Evolutionary conservation across 2,113 vertebrate species (phyloP).

Genomic region (Poecile atricapillus): DNA sequence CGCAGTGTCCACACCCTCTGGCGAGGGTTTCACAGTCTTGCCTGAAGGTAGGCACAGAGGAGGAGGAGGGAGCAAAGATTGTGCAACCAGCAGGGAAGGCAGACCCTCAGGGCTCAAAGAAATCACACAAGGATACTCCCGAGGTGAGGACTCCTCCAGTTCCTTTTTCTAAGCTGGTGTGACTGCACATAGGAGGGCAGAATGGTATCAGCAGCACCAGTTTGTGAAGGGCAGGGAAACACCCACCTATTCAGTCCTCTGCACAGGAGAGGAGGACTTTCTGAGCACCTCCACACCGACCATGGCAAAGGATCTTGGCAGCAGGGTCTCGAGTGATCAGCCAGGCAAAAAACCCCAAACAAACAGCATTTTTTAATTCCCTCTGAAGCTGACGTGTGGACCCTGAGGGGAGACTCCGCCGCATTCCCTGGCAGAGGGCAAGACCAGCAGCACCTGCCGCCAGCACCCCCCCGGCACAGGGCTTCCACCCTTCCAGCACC

Average conservation of each 20-base stretch:
- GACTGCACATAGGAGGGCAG: neutral
- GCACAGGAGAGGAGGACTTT: neutral
- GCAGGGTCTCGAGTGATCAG: neutral
- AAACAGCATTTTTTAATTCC: constrained; percentile 2
- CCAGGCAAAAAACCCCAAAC: neutral
- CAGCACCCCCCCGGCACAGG: neutral
- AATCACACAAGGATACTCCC: neutral
- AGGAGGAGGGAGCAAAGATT: neutral
- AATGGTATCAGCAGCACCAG: neutral
- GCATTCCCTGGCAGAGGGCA: neutral
- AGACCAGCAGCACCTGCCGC: neutral
- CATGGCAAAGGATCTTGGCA: neutral
- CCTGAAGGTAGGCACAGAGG: neutral
- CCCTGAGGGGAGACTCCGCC: neutral
- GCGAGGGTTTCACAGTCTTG: neutral
- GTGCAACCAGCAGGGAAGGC: neutral
- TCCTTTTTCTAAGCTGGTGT: neutral
- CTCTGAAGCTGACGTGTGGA: neutral
- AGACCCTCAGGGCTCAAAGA: neutral
- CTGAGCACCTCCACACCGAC: neutral
- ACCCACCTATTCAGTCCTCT: neutral
- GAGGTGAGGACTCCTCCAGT: neutral
- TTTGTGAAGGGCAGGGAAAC: neutral
- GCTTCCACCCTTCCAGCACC: neutral
- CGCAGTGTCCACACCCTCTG: neutral